These are phyloP conservation scores for Apis mellifera DNA, from an alignment of 1,140 invertebrate genomes.

Conservation along the genomic window DNA sequence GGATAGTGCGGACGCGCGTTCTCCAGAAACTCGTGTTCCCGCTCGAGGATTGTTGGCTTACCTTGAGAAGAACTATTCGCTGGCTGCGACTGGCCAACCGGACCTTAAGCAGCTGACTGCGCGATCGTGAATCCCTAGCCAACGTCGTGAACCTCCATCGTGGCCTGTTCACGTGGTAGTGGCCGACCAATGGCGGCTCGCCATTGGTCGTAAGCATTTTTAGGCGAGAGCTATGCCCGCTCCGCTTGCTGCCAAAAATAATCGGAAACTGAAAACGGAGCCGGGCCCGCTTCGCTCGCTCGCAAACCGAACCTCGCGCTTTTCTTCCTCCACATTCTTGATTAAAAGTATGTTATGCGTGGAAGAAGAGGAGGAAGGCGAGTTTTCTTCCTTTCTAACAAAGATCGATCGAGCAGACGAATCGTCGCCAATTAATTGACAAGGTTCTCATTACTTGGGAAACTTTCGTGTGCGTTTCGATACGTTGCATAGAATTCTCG, in stretches of 20 bases:
- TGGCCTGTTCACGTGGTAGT: conserved; percentile 54
- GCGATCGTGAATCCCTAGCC: conserved; percentile 62
- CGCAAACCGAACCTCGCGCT: not conserved
- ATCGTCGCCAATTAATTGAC: not conserved
- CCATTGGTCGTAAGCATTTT: conserved; percentile 76
- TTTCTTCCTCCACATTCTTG: not conserved
- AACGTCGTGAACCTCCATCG: conserved; percentile 60
- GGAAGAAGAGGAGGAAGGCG: not conserved
- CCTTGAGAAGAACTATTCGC: conserved; percentile 72
- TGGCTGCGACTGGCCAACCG: conserved; percentile 82
- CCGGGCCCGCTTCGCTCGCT: conserved; percentile 56
- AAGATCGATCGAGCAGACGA: not conserved
- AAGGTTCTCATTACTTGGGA: not conserved
- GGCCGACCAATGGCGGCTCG: conserved; percentile 46
- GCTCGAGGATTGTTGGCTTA: conserved; percentile 64
- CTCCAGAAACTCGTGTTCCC: not conserved
- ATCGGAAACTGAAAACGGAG: conserved; percentile 79
- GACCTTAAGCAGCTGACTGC: conserved; percentile 83
- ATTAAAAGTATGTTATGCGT: not conserved
- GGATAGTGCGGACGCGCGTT: not conserved
- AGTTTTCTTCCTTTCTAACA: conserved; percentile 14
- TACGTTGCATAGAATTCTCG: too few relatives aligned
- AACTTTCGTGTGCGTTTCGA: too few relatives aligned
- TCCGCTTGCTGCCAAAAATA: conserved; percentile 77
- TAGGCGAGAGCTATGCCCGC: conserved; percentile 72